These are phyloP conservation scores for Heterochromis multidens DNA, from an alignment of 2,113 vertebrate species.

Conservation along the genomic window DNA sequence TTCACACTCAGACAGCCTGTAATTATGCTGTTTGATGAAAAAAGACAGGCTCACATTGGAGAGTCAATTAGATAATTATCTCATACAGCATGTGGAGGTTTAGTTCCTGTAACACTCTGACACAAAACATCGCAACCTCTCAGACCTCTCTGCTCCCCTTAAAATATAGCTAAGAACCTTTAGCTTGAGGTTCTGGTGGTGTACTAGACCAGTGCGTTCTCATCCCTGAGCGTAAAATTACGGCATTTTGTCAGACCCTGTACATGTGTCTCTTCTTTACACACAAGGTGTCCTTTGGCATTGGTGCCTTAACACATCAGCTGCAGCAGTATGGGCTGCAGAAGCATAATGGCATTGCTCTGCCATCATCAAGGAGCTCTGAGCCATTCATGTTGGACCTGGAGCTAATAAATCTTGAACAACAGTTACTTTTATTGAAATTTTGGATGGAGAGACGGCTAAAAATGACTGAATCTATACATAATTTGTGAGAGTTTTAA, in stretches of 20 bases:
- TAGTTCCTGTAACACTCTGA: background rate
- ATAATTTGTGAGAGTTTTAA: background rate
- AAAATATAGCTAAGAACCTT: background rate
- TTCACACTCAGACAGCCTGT: background rate
- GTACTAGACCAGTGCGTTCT: fast-evolving
- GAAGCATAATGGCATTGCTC: fast-evolving
- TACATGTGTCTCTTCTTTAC: fast-evolving
- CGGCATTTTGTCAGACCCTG: background rate
- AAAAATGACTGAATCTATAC: fast-evolving
- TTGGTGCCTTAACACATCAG: background rate
- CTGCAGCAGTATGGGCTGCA: background rate
- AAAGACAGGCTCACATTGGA: background rate
- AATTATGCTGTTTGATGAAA: background rate
- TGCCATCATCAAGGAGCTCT: background rate
- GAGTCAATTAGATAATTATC: background rate
- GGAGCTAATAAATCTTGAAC: background rate
- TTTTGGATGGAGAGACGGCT: background rate
- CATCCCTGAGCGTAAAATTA: fast-evolving
- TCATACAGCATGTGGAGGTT: background rate
- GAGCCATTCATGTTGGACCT: background rate
- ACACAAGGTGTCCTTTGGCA: background rate
- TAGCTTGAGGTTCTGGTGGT: fast-evolving
- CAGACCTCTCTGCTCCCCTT: fast-evolving
- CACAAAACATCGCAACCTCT: background rate
- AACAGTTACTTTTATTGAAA: background rate